Evolutionary conservation across 2,797 vertebrate genomes (phyloP).

Genomic region (Rhodeus uyekii): DNA sequence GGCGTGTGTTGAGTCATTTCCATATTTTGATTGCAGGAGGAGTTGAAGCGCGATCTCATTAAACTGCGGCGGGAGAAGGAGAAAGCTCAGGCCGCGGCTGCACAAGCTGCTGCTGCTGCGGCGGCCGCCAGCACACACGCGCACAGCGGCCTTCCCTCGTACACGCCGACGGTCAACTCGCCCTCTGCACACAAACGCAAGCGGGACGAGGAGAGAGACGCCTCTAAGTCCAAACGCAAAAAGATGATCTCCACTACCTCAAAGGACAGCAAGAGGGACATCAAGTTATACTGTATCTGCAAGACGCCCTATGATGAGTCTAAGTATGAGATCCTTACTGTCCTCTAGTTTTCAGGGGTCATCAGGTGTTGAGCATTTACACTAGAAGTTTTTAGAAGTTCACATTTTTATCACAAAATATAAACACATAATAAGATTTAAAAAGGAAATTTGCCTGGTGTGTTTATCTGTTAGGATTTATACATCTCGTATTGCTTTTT

Average conservation of each 20-base stretch:
- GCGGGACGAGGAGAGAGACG: conserved; percentile 81
- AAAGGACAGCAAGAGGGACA: conserved; percentile 97
- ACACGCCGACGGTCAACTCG: conserved; percentile 59
- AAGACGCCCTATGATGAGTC: conserved; percentile 97
- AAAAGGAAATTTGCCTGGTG: neutral
- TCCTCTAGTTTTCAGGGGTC: neutral
- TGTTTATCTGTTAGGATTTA: neutral
- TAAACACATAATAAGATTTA: neutral
- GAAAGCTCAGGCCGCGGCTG: conserved; percentile 80
- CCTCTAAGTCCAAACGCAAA: conserved; percentile 93
- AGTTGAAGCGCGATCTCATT: conserved; percentile 88
- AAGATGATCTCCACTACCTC: conserved; percentile 97
- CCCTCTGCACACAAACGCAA: conserved; percentile 81
- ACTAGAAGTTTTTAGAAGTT: neutral
- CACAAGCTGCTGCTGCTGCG: conserved; percentile 71
- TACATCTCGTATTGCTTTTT: too few species aligned
- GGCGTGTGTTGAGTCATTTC: neutral
- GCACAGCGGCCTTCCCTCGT: conserved; percentile 46
- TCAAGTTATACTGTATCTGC: conserved; percentile 97
- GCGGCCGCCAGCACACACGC: conserved; percentile 68
- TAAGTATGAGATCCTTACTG: conserved; percentile 80
- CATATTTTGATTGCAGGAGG: conserved; percentile 79
- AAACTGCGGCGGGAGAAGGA: conserved; percentile 92
- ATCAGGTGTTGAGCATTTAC: neutral
- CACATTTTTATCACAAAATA: neutral